phyloP scores from a whole-genome alignment of 2,888 invertebrate species.

The Acholoe squamosa region DNA sequence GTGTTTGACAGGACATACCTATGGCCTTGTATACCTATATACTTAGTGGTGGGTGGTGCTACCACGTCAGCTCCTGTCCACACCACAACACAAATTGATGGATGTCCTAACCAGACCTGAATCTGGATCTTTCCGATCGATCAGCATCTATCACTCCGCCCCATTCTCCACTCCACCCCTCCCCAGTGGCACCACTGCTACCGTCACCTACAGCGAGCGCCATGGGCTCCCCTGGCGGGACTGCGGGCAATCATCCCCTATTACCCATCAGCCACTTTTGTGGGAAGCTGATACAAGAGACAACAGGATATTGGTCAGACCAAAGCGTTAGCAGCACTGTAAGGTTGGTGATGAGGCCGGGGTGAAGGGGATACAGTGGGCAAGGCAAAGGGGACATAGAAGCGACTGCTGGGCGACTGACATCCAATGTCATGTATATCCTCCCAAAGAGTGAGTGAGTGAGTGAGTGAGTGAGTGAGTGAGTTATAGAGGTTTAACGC shows the following conservation, averaged over 20 bases:
- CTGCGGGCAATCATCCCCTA: conserved; percentile 32
- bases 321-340: not conserved
- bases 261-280: not conserved
- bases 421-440: too few species aligned
- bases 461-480: too few species aligned
- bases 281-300: too few species aligned
- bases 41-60: not conserved
- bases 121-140: not conserved
- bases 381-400: not conserved
- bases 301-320: not conserved
- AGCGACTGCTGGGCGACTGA: not conserved
- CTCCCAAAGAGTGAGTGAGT: too few species aligned
- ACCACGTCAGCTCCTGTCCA: not conserved
- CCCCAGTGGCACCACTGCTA: not conserved
- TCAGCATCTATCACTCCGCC: not conserved
- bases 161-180: not conserved
- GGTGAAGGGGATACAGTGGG: not conserved
- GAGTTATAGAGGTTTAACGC: too few species aligned
- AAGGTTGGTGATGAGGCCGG: too few species aligned
- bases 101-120: not conserved
- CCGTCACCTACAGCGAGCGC: not conserved
- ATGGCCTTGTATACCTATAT: too few species aligned
- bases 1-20: too few species aligned
- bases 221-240: conserved; percentile 6
- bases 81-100: not conserved